A percentile compares a stretch with the other conserved stretches of the same genome.
Conservation (phyloP, 1,140 invertebrate species). For the Hyphantria cunea region DNA sequence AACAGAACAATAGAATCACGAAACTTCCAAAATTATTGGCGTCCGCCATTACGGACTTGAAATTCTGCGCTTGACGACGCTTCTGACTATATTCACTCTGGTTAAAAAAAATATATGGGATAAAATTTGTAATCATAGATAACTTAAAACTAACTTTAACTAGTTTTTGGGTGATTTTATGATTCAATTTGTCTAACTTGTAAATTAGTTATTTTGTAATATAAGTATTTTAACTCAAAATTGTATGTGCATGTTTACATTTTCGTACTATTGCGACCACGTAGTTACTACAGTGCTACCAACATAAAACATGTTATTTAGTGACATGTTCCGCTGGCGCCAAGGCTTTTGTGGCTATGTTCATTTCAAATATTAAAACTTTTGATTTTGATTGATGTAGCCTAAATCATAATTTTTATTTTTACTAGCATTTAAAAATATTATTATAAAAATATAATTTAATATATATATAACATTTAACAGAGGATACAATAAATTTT, state of each 20-base stretch:
- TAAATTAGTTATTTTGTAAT: slow-evolving; percentile 20
- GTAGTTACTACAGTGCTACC: slow-evolving; percentile 71
- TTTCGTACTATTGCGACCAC: slow-evolving; percentile 75
- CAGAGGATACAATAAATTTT: no score
- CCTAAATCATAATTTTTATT: not conserved
- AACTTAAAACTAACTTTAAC: slow-evolving; percentile 11
- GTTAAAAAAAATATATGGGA: slow-evolving; percentile 70
- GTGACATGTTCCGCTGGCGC: slow-evolving; percentile 71
- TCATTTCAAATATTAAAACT: slow-evolving; percentile 33
- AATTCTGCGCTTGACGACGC: slow-evolving; percentile 78
- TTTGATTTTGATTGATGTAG: not conserved
- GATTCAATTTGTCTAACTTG: slow-evolving; percentile 17
- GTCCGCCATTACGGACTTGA: slow-evolving; percentile 81
- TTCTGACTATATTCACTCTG: slow-evolving; percentile 77
- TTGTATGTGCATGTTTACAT: slow-evolving; percentile 77
- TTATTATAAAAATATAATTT: not conserved
- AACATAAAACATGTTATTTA: slow-evolving; percentile 49
- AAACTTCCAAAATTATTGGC: slow-evolving; percentile 81
- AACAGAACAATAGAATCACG: slow-evolving; percentile 80
- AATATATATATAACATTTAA: no score
- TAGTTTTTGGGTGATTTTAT: slow-evolving; percentile 9
- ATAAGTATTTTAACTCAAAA: slow-evolving; percentile 48
- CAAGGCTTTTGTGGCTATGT: slow-evolving; percentile 55
- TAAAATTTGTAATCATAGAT: slow-evolving; percentile 15
- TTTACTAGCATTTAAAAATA: no score